Evolutionary conservation across 92 coral and sea anemone genomes (phyloP), one percentile per base, ranked within the genome.

Genomic region (Zoanthus sociatus): DNA sequence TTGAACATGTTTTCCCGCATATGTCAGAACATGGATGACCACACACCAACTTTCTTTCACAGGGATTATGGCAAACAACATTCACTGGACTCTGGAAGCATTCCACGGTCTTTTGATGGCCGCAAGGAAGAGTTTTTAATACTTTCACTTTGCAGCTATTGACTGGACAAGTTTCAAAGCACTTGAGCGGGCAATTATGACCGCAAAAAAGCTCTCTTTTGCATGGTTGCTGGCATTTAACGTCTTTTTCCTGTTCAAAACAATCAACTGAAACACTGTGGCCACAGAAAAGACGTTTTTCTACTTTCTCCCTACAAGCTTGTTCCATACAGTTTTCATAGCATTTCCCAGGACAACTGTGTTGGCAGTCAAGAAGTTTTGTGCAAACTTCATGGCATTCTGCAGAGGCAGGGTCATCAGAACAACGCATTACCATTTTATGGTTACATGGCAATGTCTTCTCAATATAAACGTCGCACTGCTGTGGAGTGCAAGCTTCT

Each of bases 1-100:
- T 78, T 76, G 87, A 72, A 20, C 76, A 83, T 46, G 90, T 87
- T 1, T 61, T 75, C 6, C 44, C 50, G 45, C 98, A 94, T 7
- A 37, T 32, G n/a, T 89, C 90, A 17, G 78, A 18, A 56, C 98
- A 94, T 26, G 12, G n/a, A 76, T 94, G 98, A 10, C 94, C 95
- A 42, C 98, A 94, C 3, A 83, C 86, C 51, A 94, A 91, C 33
- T 67, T 32, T n/a, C 26, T 67, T 17, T 44, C 44, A 53, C 98
- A 94, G 0, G 88, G 72, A 18, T 53, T 68, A 11, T 63, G 82
- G 63, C 98, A 94, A 16, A 45, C 21, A 10, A 82, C 91, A 0
- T 58, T 81, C 5, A 76, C 89, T 42, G 78, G 50, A 18, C 90
- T 77, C n/a, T 30, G 18, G 74, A 68, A 33, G 46, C 95, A 94